Evolutionary conservation across 37 sponge, comb jelly and placozoan genomes (phyloP), one percentile per base, ranked within the genome.

Genomic region (Petrosia ficiformis): DNA sequence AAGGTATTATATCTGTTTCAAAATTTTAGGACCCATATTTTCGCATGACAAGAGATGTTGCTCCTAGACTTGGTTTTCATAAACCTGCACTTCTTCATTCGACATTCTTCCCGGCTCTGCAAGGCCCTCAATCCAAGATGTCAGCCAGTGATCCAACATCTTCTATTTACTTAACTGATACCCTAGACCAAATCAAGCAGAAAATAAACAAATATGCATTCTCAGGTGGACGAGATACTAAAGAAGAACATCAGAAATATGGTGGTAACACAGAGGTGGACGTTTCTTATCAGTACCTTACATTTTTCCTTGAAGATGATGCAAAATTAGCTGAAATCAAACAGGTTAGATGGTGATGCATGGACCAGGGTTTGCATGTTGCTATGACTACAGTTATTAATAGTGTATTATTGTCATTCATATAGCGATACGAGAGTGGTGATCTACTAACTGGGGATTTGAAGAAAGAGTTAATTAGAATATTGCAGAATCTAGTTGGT

Each of bases 201-300:
- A 99, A 99, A 92, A 86, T 99, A 58, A 95, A 80, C 88, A 99
- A 95, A 80, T 91, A 99, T 85, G 99, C 99, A 21, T 99, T 92
- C 74, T 90, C 92, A 65, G 99, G 99, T 70, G 99, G 99, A 1
- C 82, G 81, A 8, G 96, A 88, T 59, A 93, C 99, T 0, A 74
- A 83, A 39, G 99, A 99, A 83, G 99, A 99, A 74, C 99, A 99
- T 72, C 64, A 92, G 32, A 77, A 77, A 64, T 65, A 77, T 31
- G 99, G 99, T 0, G 99, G 99, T 16, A 94, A 99, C 80, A 84
- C 94, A 14, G 73, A 82, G 4, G 90, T 99, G 3, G 99, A 99
- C 68, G 94, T 99, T 39, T 90, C 99, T 31, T 99, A 96, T 69
- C 91, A 99, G 44, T 99, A 96, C 66, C 86, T 99, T 58, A 80